Conservation (phyloP, 2,797 vertebrate genomes). For the Falco naumanni region DNA sequence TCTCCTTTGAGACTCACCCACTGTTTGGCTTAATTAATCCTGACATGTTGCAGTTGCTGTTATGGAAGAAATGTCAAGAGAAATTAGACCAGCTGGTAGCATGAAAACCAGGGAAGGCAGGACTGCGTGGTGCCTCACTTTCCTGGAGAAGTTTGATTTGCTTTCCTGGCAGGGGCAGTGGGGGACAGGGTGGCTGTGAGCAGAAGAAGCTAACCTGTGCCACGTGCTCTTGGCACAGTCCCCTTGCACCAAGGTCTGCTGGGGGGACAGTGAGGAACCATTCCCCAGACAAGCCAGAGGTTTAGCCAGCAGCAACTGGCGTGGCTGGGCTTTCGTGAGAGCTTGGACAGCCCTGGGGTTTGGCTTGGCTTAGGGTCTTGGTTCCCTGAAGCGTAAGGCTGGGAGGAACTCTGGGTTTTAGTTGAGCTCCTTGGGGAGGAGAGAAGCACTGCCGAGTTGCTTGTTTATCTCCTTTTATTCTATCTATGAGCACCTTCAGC, state of each 20-base stretch:
- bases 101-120: background rate
- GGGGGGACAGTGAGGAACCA: background rate
- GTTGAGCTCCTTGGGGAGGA: background rate
- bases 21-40: slow-evolving; percentile 58
- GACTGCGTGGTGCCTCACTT: background rate
- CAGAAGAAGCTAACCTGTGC: background rate
- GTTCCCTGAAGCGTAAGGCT: background rate
- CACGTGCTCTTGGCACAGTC: background rate
- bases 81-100: slow-evolving; percentile 57
- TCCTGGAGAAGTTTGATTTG: background rate
- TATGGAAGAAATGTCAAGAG: slow-evolving; percentile 54
- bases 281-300: background rate
- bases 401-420: background rate
- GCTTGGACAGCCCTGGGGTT: background rate
- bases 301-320: background rate
- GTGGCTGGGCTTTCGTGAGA: background rate
- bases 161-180: background rate
- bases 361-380: background rate
- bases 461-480: background rate
- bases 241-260: fast-evolving
- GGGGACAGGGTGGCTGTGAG: background rate
- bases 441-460: background rate
- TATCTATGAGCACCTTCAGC: background rate
- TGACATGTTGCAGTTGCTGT: slow-evolving; percentile 60
- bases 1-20: slow-evolving; percentile 50